Base-by-base conservation (phyloP, 2,113 vertebrate genomes). In the Axis porcinus region DNA sequence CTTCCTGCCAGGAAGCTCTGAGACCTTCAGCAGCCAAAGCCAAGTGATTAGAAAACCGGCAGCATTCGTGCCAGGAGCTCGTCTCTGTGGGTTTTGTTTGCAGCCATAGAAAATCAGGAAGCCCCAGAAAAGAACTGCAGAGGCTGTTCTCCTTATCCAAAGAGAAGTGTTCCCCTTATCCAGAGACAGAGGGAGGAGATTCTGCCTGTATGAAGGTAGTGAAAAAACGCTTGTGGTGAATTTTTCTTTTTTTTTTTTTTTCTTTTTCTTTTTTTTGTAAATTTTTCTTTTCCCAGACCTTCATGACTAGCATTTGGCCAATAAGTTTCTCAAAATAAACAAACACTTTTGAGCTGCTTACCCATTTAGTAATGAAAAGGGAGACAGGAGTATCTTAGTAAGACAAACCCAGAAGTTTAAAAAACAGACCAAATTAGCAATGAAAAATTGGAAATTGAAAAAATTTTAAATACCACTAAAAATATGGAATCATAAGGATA, bases 1-100 rank as follows among this genome's bases (percentile, higher is more conserved):
- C 97, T 98, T 98, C 97, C 96, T 98, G 96, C 97, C 97, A 98
- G 91, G 55, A 96, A 97, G 98, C 36, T 96, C 43, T 95, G 76
- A 97, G 98, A 98, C 98, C 97, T 98, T 98, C 86, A 96, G 60
- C 57, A 94, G 52, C 94, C 64, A 97, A 97, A 95, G 93, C 97
- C 98, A 78, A 97, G 88, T 96, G 96, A 98, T 23, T 87, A 97
- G 70, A 96, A 84, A 92, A 93, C 47, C 76, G 57, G 86, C 54
- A 64, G 45, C 36, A 81, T 81, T 89, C n/a, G 7, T 94, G 85
- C 96, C 95, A 97, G 91, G 58, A 83, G n/a, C 74, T 76, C 28
- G 81, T 50, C 88, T 95, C 94, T 82, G 40, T 89, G 62, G n/a
- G 47, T 74, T 92, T 96, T 96, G 85, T 95, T 67, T 85, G 60